Conservation (phyloP, 2,888 invertebrate species). For the Norana najaformis region DNA sequence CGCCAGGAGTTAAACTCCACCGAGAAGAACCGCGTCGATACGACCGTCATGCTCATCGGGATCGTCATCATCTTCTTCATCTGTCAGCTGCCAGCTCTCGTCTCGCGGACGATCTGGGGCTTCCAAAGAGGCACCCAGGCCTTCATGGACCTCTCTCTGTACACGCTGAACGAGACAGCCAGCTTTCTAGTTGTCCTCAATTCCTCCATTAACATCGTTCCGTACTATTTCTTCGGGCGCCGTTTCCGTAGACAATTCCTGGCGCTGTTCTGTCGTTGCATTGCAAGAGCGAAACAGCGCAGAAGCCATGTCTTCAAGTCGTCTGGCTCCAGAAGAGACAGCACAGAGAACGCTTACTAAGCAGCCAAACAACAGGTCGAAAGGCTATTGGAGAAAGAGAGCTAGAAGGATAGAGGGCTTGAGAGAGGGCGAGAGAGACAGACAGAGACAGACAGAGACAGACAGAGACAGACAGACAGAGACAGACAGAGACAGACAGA, state of each 20-base stretch:
- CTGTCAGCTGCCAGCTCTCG: conserved; percentile 61
- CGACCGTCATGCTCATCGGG: conserved; percentile 62
- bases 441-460: neutral
- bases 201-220: conserved; percentile 62
- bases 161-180: conserved; percentile 58
- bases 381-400: neutral
- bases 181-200: conserved; percentile 61
- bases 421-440: neutral
- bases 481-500: neutral
- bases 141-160: conserved; percentile 44
- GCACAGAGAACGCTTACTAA: neutral
- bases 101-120: conserved; percentile 59
- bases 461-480: neutral
- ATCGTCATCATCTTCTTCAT: conserved; percentile 61
- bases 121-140: conserved; percentile 45
- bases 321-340: conserved; percentile 9
- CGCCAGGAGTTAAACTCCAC: conserved; percentile 45
- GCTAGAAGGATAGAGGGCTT: neutral
- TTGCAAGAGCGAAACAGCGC: neutral
- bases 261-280: conserved; percentile 27
- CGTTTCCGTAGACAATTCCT: conserved; percentile 39
- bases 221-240: conserved; percentile 62
- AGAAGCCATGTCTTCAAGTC: neutral
- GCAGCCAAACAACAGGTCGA: neutral
- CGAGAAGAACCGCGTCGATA: conserved; percentile 60